Evolutionary conservation across 2,113 vertebrate genomes (phyloP), one percentile per base, ranked within the genome.

Genomic region (Carassius carassius): DNA sequence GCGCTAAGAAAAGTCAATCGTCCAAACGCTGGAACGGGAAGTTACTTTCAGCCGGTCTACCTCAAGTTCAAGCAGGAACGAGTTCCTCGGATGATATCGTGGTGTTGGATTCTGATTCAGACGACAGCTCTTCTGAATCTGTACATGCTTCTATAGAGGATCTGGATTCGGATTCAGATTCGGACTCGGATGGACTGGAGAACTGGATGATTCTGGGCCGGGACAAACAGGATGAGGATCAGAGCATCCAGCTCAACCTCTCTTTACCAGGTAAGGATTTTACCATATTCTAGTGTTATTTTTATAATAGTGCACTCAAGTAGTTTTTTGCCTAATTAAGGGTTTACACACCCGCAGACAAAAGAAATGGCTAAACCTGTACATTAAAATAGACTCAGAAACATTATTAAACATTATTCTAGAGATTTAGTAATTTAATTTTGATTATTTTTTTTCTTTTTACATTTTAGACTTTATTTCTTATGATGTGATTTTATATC

Each of bases 141-240:
- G 91, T 92, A 1, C 56, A 21, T 11, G 69, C 80, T 47, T 72
- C 54, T 17, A 65, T 85, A 32, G 84, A 47, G 21, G 79, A 63
- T 72, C 69, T 58, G 70, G 87, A 92, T 44, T 74, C 49, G 1
- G 49, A 51, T 13, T 51, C 91, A 63, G 87, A 92, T 44, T 74
- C 49, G 1, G 49, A 51, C 49, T 51, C 91, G 0, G 95, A 97
- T 0, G 25, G 82, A 0, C 69, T 99, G 1, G 96, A 99, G 89
- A 97, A 93, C 87, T 99, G 98, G 98, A 99, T 99, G 98, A 93
- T 99, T 12, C 86, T 99, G 88, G 98, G 95, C 58, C 90, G 84
- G 41, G 92, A 86, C 56, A 90, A 86, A 32, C 95, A 96, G 78
- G 95, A 96, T 12, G 94, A 86, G 86, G 95, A 95, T 90, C 91